These are phyloP conservation scores for Rhea americana DNA, from an alignment of 2,113 vertebrate species.

Conservation along the genomic window DNA sequence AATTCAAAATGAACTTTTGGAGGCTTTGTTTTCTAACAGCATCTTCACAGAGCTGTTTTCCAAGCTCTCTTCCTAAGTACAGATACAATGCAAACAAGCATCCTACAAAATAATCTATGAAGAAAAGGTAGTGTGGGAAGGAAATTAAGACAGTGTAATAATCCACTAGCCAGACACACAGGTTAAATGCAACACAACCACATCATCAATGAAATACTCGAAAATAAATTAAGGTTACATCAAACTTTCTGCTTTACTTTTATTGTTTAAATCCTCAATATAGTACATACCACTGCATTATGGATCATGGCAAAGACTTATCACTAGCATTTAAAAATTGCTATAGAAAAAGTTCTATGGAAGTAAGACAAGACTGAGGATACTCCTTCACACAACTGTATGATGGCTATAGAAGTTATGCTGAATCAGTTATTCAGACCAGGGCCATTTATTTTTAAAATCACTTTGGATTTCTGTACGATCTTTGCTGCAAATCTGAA, in stretches of 20 bases:
- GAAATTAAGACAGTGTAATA: slow-evolving; percentile 26
- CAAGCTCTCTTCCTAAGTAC: slow-evolving; percentile 66
- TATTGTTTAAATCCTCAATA: slow-evolving; percentile 4
- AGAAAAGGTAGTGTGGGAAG: slow-evolving; percentile 32
- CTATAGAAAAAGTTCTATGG: slow-evolving; percentile 12
- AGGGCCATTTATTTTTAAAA: background rate
- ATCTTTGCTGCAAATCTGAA: background rate
- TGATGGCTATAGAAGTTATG: background rate
- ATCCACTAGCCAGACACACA: slow-evolving; percentile 51
- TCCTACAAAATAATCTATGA: slow-evolving; percentile 38
- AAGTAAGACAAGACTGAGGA: slow-evolving; percentile 32
- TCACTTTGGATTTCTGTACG: background rate
- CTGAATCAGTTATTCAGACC: background rate
- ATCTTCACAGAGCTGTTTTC: slow-evolving; percentile 71
- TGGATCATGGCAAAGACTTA: slow-evolving; percentile 51
- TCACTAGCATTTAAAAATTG: slow-evolving; percentile 52
- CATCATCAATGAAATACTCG: slow-evolving; percentile 53
- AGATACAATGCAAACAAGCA: slow-evolving; percentile 65
- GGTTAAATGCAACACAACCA: slow-evolving; percentile 64
- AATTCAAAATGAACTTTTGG: slow-evolving; percentile 49
- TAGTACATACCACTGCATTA: slow-evolving; percentile 32
- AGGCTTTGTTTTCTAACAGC: slow-evolving; percentile 41
- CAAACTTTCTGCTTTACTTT: slow-evolving; percentile 58
- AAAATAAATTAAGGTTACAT: slow-evolving; percentile 80
- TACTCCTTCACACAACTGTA: background rate